phyloP scores from a whole-genome alignment of 1,140 invertebrate species.

The Dinoponera quadriceps region DNA sequence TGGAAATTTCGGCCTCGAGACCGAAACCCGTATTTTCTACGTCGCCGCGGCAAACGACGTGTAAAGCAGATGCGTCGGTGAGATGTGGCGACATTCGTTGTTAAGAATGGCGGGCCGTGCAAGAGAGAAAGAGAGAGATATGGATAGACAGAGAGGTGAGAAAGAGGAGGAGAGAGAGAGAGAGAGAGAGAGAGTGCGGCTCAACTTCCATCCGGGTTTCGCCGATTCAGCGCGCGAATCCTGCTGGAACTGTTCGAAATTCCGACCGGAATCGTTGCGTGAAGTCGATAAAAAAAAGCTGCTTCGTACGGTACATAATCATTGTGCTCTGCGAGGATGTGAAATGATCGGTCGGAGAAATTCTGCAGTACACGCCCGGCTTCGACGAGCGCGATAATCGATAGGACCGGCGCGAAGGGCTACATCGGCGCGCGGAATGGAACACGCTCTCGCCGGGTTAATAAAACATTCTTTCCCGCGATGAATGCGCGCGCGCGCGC shows the following conservation, averaged over 20 bases:
- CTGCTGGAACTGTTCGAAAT: too few species aligned
- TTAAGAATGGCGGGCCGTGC: background rate
- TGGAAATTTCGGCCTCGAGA: constrained; percentile 12
- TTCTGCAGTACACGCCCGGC: too few species aligned
- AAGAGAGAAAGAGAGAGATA: background rate
- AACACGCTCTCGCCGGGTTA: background rate
- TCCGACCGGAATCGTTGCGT: too few species aligned
- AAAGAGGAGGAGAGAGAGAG: background rate
- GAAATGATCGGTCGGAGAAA: too few species aligned
- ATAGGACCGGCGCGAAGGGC: background rate
- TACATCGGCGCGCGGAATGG: background rate
- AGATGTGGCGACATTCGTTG: constrained; percentile 11
- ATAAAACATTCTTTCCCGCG: constrained; percentile 29
- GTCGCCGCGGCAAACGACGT: constrained; percentile 19
- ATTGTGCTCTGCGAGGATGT: too few species aligned
- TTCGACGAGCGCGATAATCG: background rate
- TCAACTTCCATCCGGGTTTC: too few species aligned
- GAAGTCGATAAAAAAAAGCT: too few species aligned
- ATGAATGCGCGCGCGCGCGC: background rate
- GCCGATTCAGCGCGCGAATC: too few species aligned
- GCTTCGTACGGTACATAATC: too few species aligned
- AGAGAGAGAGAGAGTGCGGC: too few species aligned
- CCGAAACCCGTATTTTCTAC: background rate
- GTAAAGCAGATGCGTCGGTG: constrained; percentile 31
- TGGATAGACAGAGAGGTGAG: too few species aligned